Conservation (phyloP, 2,113 vertebrate genomes). For the Lates calcarifer region DNA sequence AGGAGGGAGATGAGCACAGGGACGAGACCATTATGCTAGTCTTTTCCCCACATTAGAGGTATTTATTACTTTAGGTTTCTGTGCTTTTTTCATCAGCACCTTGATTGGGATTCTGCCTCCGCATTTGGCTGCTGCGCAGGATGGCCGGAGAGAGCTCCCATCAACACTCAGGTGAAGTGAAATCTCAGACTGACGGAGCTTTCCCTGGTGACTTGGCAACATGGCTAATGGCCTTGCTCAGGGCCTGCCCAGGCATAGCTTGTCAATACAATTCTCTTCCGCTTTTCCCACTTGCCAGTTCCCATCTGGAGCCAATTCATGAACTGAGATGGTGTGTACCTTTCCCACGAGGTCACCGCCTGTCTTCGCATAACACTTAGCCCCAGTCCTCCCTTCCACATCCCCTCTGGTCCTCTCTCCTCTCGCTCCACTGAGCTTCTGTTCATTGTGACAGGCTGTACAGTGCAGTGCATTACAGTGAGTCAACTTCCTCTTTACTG, state of each 20-base stretch:
- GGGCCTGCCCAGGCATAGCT: constrained; percentile 80
- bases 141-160: constrained; percentile 71
- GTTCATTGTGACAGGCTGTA: constrained; percentile 62
- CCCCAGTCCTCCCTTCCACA: constrained; percentile 47
- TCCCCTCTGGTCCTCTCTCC: constrained; percentile 56
- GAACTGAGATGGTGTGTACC: constrained; percentile 84
- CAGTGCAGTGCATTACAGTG: constrained; percentile 63
- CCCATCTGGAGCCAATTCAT: constrained; percentile 88
- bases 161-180: constrained; percentile 88
- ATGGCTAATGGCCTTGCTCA: constrained; percentile 87
- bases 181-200: constrained; percentile 84
- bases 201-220: constrained; percentile 77
- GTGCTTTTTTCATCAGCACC: constrained; percentile 65
- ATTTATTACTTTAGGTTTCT: constrained; percentile 58
- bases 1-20: constrained; percentile 32
- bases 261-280: constrained; percentile 90
- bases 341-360: constrained; percentile 79
- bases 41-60: constrained; percentile 32
- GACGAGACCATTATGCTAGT: constrained; percentile 41
- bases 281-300: constrained; percentile 88
- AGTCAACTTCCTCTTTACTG: constrained; percentile 49
- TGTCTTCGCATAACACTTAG: constrained; percentile 71
- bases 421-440: constrained; percentile 65
- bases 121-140: constrained; percentile 27
- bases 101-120: constrained; percentile 51